A percentile compares a stretch with the other conserved stretches of the same genome.
Evolutionary conservation across 2,888 invertebrate species (phyloP).

Genomic region (Tiliacea aurago): DNA sequence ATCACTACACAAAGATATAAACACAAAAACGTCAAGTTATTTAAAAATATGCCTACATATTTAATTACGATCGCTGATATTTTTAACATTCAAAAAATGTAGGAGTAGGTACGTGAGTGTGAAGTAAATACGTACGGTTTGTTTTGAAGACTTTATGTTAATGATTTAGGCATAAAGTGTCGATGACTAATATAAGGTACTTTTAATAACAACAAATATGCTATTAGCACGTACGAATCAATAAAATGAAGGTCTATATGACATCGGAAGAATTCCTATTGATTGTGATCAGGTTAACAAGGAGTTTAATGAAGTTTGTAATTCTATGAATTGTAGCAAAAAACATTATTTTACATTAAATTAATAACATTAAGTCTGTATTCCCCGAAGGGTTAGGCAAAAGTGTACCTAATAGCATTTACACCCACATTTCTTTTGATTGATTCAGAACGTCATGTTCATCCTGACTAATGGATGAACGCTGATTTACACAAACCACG

Average conservation of each 20-base stretch:
- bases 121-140: constrained; percentile 36
- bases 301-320: constrained; percentile 14
- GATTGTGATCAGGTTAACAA: constrained; percentile 29
- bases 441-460: not conserved
- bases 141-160: constrained; percentile 58
- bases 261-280: constrained; percentile 21
- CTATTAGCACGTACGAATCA: constrained; percentile 55
- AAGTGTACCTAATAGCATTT: not conserved
- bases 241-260: constrained; percentile 28
- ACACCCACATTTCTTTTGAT: constrained; percentile 1
- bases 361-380: no score
- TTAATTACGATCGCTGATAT: constrained; percentile 60
- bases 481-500: constrained; percentile 20
- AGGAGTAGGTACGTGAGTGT: constrained; percentile 52
- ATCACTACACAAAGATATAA: constrained; percentile 17
- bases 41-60: constrained; percentile 43
- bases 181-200: constrained; percentile 54
- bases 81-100: constrained; percentile 58
- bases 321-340: not conserved
- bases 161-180: constrained; percentile 38
- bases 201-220: constrained; percentile 53
- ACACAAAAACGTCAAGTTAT: constrained; percentile 24
- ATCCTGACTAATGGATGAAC: not conserved
- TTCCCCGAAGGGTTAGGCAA: not conserved
- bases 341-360: no score